Percentiles rank a stretch among this genome's conserved stretches.
Conservation (phyloP, 2,113 vertebrate genomes). For the Gobio gobio region DNA sequence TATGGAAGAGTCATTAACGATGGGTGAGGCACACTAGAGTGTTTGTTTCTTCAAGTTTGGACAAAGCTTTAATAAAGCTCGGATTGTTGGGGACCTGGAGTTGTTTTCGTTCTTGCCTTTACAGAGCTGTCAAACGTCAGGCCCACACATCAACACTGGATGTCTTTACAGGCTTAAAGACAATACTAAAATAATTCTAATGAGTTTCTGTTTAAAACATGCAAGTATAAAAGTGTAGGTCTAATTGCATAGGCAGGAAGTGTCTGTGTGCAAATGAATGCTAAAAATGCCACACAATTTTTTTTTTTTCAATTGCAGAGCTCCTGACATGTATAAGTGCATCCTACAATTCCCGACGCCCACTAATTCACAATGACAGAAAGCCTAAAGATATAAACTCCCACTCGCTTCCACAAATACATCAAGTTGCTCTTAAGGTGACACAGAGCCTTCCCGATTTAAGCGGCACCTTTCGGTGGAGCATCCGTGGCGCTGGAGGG, state of each 20-base stretch:
- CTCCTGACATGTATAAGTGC: constrained; percentile 48
- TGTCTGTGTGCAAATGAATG: constrained; percentile 32
- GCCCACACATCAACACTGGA: constrained; percentile 13
- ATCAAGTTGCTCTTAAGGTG: constrained; percentile 27
- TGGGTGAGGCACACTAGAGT: constrained; percentile 43
- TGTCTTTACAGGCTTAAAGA: constrained; percentile 18
- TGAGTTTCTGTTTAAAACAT: not conserved
- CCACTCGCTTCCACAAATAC: constrained; percentile 52
- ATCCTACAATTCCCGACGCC: constrained; percentile 46
- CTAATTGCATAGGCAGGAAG: constrained; percentile 37
- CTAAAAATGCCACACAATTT: constrained; percentile 38
- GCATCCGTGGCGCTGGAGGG: not conserved
- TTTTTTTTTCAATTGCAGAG: constrained; percentile 44
- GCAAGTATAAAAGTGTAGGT: not conserved
- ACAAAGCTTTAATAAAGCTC: constrained; percentile 43
- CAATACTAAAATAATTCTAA: constrained; percentile 11
- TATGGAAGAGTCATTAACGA: constrained; percentile 51
- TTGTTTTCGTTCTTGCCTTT: not conserved
- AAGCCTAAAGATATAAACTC: constrained; percentile 56
- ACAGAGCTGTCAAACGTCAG: constrained; percentile 23
- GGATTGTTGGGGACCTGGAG: constrained; percentile 47
- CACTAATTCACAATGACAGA: constrained; percentile 57
- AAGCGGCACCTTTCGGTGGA: not conserved
- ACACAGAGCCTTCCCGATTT: constrained; percentile 2
- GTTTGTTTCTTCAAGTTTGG: constrained; percentile 39